A percentile compares a stretch with the other conserved stretches of the same genome.
These are phyloP conservation scores for Xiphophorus hellerii DNA, from an alignment of 2,113 vertebrate genomes.

Conservation along the genomic window DNA sequence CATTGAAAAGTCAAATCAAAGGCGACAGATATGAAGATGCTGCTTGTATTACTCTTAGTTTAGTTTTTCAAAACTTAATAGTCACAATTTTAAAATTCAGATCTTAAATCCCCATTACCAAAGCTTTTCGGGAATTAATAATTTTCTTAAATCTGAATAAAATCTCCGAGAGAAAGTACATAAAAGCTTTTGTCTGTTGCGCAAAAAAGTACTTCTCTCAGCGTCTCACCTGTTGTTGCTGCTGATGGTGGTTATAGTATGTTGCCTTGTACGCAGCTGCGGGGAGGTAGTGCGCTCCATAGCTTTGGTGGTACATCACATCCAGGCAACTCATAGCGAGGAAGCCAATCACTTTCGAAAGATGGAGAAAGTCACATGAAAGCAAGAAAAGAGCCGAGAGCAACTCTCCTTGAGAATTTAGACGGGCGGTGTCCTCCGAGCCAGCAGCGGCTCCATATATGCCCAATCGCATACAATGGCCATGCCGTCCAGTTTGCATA, in stretches of 20 bases:
- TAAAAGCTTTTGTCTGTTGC: neutral
- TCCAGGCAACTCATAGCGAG: constrained; percentile 94
- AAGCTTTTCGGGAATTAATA: neutral
- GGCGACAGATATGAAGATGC: constrained; percentile 6
- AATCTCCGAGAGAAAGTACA: too few species aligned
- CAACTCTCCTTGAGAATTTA: constrained; percentile 60
- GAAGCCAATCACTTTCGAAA: constrained; percentile 39
- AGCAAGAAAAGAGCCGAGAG: constrained; percentile 38
- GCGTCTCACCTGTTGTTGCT: constrained; percentile 88
- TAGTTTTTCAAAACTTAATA: neutral
- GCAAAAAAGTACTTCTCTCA: neutral
- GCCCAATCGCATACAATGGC: constrained; percentile 76
- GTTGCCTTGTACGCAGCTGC: constrained; percentile 84
- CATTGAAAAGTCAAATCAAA: constrained; percentile 33
- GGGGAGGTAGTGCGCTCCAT: constrained; percentile 88
- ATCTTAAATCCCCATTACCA: neutral
- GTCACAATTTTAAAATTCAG: neutral
- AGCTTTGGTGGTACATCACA: constrained; percentile 92
- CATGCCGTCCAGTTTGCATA: constrained; percentile 80
- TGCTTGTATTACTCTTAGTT: neutral
- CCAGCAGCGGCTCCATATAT: constrained; percentile 78
- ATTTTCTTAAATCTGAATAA: too few species aligned
- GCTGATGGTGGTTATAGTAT: constrained; percentile 82
- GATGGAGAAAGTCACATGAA: constrained; percentile 45
- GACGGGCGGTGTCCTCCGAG: constrained; percentile 57